Evolutionary conservation across 2,888 invertebrate genomes (phyloP).

Genomic region (Agapostemon virescens): DNA sequence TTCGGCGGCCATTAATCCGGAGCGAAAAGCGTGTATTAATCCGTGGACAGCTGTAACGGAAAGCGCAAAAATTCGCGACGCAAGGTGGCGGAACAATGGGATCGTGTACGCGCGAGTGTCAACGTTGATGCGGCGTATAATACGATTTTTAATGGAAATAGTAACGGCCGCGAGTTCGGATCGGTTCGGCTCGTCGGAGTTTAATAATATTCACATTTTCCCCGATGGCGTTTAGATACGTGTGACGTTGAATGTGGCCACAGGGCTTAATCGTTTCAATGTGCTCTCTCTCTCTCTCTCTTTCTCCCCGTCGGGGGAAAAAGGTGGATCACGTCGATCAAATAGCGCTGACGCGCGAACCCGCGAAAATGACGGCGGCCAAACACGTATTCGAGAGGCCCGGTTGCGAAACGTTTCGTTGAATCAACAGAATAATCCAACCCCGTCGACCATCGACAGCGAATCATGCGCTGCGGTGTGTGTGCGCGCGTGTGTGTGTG

Average conservation of each 20-base stretch:
- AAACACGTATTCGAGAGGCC: slow-evolving; percentile 31
- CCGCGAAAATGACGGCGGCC: slow-evolving; percentile 40
- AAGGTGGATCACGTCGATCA: slow-evolving; percentile 44
- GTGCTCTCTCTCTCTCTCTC: not conserved
- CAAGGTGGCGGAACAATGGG: not conserved
- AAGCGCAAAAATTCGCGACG: not conserved
- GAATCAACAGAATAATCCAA: slow-evolving; percentile 62
- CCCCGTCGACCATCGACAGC: slow-evolving; percentile 37
- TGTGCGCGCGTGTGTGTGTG: not conserved
- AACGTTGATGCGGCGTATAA: not conserved
- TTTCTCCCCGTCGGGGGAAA: not conserved
- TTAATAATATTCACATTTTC: slow-evolving; percentile 38
- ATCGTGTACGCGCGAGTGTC: not conserved
- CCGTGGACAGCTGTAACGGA: slow-evolving; percentile 8
- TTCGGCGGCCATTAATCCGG: not conserved
- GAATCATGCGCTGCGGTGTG: slow-evolving; percentile 13
- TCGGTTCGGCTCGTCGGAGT: not conserved
- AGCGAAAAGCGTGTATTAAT: not conserved
- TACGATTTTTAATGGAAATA: slow-evolving; percentile 32
- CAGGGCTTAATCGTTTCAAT: slow-evolving; percentile 25
- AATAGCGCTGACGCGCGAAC: slow-evolving; percentile 46
- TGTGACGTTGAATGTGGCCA: not conserved
- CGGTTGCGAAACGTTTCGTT: slow-evolving; percentile 50
- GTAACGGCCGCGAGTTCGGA: not conserved
- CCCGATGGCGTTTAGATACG: slow-evolving; percentile 7